A percentile compares a stretch with the other conserved stretches of the same genome.
Evolutionary conservation across 1,140 invertebrate genomes (phyloP).

Genomic region (Ridgeia piscesae): DNA sequence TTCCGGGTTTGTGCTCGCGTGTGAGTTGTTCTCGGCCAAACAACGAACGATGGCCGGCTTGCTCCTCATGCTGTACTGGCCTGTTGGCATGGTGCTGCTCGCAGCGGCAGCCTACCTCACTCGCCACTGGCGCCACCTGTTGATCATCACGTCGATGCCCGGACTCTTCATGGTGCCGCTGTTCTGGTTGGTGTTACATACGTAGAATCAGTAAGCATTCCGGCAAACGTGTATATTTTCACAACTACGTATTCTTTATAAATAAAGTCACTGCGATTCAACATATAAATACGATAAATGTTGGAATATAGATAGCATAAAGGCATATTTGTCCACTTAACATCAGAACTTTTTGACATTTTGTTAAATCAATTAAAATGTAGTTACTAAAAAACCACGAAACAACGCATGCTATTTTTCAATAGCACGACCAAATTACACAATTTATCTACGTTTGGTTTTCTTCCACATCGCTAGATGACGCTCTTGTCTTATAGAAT

Average conservation of each 20-base stretch:
- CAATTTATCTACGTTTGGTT: background rate
- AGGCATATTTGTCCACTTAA: too few species aligned
- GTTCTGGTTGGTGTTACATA: conserved; percentile 49
- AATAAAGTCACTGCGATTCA: too few species aligned
- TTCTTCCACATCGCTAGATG: conserved; percentile 13
- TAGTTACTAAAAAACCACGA: too few species aligned
- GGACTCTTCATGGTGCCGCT: conserved; percentile 56
- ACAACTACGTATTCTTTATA: too few species aligned
- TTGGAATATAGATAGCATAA: too few species aligned
- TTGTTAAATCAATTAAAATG: too few species aligned
- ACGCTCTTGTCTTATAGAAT: too few species aligned
- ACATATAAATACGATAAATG: too few species aligned
- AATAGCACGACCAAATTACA: too few species aligned
- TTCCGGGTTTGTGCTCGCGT: conserved; percentile 48
- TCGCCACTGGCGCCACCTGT: conserved; percentile 59
- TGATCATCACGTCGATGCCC: conserved; percentile 58
- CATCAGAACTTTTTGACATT: too few species aligned
- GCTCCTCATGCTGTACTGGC: conserved; percentile 54
- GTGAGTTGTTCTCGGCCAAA: conserved; percentile 61
- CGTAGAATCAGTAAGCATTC: background rate
- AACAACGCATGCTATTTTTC: too few species aligned
- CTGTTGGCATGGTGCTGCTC: conserved; percentile 54
- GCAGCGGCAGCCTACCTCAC: conserved; percentile 56
- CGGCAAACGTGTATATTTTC: too few species aligned
- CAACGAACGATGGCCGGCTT: conserved; percentile 60